phyloP scores from a whole-genome alignment of 2,888 invertebrate genomes.

The Mythimna impura region DNA sequence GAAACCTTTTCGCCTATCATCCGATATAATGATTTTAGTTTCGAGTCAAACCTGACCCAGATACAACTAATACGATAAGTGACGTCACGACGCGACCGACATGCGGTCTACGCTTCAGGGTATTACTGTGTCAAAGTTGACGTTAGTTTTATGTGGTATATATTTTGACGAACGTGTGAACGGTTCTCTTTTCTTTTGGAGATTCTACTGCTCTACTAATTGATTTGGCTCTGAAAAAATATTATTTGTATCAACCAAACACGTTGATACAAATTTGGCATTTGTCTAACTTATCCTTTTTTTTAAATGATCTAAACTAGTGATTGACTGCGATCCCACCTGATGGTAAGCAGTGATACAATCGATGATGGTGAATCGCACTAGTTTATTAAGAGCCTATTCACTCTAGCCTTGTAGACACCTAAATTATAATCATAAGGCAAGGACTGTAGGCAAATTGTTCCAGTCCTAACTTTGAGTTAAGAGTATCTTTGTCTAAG shows the following conservation, averaged over 20 bases:
- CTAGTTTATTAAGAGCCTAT: no score
- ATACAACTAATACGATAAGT: slow-evolving; percentile 51
- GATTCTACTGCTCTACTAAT: neutral
- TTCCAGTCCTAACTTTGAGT: neutral
- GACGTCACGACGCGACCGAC: slow-evolving; percentile 45
- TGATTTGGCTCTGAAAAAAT: neutral
- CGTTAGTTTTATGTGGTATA: neutral
- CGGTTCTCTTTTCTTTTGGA: neutral
- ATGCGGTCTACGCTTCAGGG: slow-evolving; percentile 40
- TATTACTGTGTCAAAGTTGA: slow-evolving; percentile 23
- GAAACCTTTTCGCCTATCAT: slow-evolving; percentile 2
- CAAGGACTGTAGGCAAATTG: no score
- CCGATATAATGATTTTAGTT: slow-evolving; percentile 33
- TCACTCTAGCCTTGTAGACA: no score
- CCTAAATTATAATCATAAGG: no score
- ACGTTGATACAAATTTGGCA: neutral
- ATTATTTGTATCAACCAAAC: no score
- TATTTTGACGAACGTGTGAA: slow-evolving; percentile 1
- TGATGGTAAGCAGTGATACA: no score
- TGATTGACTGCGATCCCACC: no score
- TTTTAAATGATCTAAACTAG: no score
- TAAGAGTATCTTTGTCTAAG: neutral
- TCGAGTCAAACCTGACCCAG: slow-evolving; percentile 40
- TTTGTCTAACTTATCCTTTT: neutral
- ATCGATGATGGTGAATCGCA: no score